phyloP scores from a whole-genome alignment of 2,113 vertebrate genomes.

The Dipodomys spectabilis region DNA sequence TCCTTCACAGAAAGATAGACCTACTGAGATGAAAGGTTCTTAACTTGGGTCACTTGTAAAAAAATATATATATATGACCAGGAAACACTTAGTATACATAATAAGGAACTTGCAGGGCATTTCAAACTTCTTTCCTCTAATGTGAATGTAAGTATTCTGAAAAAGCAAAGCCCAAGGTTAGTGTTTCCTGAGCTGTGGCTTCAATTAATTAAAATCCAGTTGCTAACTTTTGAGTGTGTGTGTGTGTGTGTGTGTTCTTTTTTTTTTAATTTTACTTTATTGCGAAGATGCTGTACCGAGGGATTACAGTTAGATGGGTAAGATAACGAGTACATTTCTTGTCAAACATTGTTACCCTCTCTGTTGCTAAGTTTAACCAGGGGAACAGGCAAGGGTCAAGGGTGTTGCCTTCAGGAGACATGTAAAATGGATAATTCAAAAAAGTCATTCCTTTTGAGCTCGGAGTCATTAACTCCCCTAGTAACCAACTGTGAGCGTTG shows the following conservation, averaged over 20 bases:
- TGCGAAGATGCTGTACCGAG: too few relatives aligned
- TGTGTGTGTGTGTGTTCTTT: too few relatives aligned
- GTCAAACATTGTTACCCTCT: too few relatives aligned
- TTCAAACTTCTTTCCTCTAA: constrained; percentile 57
- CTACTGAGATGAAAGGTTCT: not conserved
- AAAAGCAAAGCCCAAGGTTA: constrained; percentile 43
- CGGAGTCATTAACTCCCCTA: constrained; percentile 76
- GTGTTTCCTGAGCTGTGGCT: constrained; percentile 60
- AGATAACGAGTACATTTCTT: too few relatives aligned
- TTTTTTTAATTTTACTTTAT: too few relatives aligned
- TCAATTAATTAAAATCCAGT: constrained; percentile 69
- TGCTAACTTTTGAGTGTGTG: constrained; percentile 11
- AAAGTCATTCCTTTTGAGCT: constrained; percentile 75
- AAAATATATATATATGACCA: not conserved
- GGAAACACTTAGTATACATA: not conserved
- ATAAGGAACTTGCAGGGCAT: constrained; percentile 52
- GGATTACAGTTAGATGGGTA: too few relatives aligned
- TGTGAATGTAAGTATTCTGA: not conserved
- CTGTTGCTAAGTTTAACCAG: constrained; percentile 53
- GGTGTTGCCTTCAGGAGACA: constrained; percentile 72
- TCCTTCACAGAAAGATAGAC: not conserved
- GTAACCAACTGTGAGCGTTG: constrained; percentile 66
- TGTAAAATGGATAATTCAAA: constrained; percentile 73
- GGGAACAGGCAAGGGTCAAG: constrained; percentile 54
- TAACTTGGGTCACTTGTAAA: not conserved